Conservation (phyloP, 1,140 invertebrate species). For the Nylanderia fulva region DNA sequence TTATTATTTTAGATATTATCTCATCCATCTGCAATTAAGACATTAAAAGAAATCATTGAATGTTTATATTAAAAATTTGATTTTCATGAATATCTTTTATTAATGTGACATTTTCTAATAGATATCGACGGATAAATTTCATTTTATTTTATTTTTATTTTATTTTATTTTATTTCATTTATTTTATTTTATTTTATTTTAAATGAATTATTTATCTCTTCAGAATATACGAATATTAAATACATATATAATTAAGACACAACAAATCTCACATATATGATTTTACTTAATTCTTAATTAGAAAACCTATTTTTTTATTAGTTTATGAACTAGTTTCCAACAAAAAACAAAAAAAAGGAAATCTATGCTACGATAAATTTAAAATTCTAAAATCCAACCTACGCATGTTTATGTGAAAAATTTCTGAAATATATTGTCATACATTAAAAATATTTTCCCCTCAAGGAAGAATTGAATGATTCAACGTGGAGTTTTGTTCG, state of each 20-base stretch:
- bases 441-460: slow-evolving; percentile 5
- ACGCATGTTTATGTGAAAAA: neutral
- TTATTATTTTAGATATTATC: too few species aligned
- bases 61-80: too few species aligned
- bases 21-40: too few species aligned
- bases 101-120: neutral
- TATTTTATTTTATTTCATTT: too few species aligned
- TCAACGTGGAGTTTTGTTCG: slow-evolving; percentile 24
- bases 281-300: neutral
- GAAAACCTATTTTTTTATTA: slow-evolving; percentile 8
- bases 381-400: neutral
- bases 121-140: neutral
- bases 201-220: too few species aligned
- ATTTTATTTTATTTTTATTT: too few species aligned
- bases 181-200: too few species aligned
- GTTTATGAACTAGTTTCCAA: slow-evolving; percentile 3
- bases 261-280: neutral
- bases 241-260: neutral
- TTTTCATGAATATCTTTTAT: slow-evolving; percentile 31
- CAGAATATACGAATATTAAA: neutral
- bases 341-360: neutral
- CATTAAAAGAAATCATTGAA: too few species aligned
- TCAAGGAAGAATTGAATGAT: slow-evolving; percentile 30
- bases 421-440: slow-evolving; percentile 35
- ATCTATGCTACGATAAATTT: neutral